A percentile compares a stretch with the other conserved stretches of the same genome.
These are phyloP conservation scores for Phalacrocorax brasilianus DNA, from an alignment of 2,113 vertebrate species.

Conservation along the genomic window DNA sequence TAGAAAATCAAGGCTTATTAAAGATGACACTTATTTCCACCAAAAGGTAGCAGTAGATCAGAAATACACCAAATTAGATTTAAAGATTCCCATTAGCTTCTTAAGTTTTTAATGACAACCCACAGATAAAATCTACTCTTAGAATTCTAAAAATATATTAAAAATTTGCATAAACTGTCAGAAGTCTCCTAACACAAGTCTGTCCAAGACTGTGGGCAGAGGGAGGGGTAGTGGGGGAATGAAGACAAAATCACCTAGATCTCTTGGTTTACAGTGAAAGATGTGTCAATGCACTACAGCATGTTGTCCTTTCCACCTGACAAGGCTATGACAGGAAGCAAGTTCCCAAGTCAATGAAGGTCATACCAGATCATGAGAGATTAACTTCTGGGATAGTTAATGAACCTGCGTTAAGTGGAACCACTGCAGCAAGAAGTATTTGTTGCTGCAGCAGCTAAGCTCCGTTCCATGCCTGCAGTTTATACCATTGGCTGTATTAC, in stretches of 20 bases:
- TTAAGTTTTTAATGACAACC: not conserved
- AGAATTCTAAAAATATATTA: not conserved
- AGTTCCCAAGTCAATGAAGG: not conserved
- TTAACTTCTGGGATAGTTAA: not conserved
- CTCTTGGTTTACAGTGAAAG: not conserved
- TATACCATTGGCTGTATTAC: too few species aligned
- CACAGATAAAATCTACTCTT: not conserved
- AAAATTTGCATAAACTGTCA: not conserved
- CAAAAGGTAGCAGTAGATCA: not conserved
- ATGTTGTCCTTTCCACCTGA: not conserved
- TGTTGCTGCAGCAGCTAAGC: not conserved
- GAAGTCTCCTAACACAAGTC: not conserved
- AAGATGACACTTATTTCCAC: not conserved
- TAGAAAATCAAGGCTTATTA: not conserved
- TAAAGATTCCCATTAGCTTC: not conserved
- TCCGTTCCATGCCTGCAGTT: not conserved
- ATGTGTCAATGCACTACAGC: not conserved
- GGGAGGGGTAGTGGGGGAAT: not conserved
- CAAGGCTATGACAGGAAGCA: not conserved
- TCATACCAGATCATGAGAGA: not conserved
- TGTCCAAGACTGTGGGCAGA: not conserved
- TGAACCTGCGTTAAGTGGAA: not conserved
- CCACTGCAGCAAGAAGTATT: not conserved
- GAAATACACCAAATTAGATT: not conserved
- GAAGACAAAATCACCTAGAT: not conserved